Evolutionary conservation across 2,888 invertebrate species (phyloP).

Genomic region (Falcaria lacertinaria): DNA sequence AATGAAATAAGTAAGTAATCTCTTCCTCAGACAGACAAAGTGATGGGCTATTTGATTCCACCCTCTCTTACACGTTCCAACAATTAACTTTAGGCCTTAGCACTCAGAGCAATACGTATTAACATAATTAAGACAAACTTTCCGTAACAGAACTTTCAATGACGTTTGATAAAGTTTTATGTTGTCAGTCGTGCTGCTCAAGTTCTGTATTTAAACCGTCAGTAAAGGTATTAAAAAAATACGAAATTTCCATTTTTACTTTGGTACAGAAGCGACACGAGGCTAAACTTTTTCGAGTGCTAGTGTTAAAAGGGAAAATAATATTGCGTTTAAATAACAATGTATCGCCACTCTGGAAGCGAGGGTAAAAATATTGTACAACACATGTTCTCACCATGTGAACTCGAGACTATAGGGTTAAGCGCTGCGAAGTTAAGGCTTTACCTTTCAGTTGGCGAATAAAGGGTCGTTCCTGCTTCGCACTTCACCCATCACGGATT

Average conservation of each 20-base stretch:
- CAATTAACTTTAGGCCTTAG: background rate
- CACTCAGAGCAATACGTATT: background rate
- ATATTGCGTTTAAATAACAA: conserved; percentile 23
- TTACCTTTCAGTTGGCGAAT: conserved; percentile 60
- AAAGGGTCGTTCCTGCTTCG: conserved; percentile 34
- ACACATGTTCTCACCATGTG: conserved; percentile 39
- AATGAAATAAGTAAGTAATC: conserved; percentile 58
- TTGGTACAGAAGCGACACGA: conserved; percentile 12
- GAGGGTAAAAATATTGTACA: conserved; percentile 36
- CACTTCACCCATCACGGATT: conserved; percentile 25
- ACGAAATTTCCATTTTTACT: conserved; percentile 15
- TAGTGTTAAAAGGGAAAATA: conserved; percentile 20
- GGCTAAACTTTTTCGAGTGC: conserved; percentile 16
- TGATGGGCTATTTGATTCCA: conserved; percentile 55
- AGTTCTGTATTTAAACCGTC: too few species aligned
- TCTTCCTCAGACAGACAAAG: conserved; percentile 36
- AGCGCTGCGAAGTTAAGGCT: conserved; percentile 51
- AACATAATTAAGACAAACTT: too few species aligned
- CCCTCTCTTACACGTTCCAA: conserved; percentile 25
- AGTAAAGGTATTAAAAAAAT: conserved; percentile 8
- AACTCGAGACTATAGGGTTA: conserved; percentile 30
- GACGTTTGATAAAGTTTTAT: too few species aligned
- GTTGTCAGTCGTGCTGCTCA: too few species aligned
- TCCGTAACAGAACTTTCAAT: too few species aligned
- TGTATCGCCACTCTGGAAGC: conserved; percentile 20